Base-by-base conservation (phyloP, 2,113 vertebrate genomes). In the Candoia aspera region DNA sequence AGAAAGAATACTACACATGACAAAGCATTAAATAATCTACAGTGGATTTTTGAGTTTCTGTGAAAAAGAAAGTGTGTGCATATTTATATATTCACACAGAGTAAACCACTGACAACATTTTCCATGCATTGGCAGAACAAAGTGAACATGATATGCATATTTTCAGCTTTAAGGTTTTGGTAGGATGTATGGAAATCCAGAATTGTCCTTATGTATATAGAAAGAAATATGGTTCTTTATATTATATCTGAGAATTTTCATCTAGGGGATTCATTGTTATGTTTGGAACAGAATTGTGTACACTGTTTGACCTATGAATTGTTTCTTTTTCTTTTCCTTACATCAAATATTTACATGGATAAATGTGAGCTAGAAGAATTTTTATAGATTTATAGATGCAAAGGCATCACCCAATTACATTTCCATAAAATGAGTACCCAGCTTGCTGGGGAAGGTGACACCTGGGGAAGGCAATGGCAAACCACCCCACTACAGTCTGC, bases 1-100 rank as follows among this genome's bases (percentile, higher is more conserved):
- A 57, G 88, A 49, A 87, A 37, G 86, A 79, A 79, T 37, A 89
- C 19, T 46, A 53, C 3, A 24, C 4, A 83, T 24, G 88, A 90
- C 58, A 79, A 84, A 54, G 89, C 93, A 95, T 95, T 95, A 92
- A 91, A 73, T 68, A 26, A 33, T 88, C 57, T 88, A 17, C 91
- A 0, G 0, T 59, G 90, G 54, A 59, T 73, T 91, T 26, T 90
- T 94, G 42, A 90, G 53, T 90, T 83, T 60, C 73, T 53, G 53
- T 79, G 91, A 33, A 49, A 33, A 87, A 42, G 42, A 79, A 58
- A 58, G 49, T 58, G 19, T 42, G 8, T 42, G 90, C 89, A 58
- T 37, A 55, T 4, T 23, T 37, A 42, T 33, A 87, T 53, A 23
- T 11, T 85, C 24, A 26, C 84, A 6, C 54, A 83, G 12, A 57